A percentile compares a stretch with the other conserved stretches of the same genome.
Evolutionary conservation across 1,140 invertebrate species (phyloP).

Genomic region (Leucophenga varia): DNA sequence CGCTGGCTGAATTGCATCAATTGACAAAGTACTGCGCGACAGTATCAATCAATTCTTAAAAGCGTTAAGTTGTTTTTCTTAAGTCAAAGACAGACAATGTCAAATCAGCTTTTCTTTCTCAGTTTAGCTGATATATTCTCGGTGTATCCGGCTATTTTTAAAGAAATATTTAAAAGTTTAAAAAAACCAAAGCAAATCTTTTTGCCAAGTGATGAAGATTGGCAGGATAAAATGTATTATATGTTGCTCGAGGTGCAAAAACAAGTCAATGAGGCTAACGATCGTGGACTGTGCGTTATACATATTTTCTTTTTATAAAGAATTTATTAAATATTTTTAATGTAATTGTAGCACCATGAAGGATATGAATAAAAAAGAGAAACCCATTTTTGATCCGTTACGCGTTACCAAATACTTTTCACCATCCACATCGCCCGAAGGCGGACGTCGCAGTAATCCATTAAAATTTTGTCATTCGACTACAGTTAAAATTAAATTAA

Average conservation of each 20-base stretch:
- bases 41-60: too few relatives aligned
- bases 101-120: conserved; percentile 50
- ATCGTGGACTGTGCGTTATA: conserved; percentile 21
- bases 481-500: conserved; percentile 26
- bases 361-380: conserved; percentile 41
- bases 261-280: conserved; percentile 40
- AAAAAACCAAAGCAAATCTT: conserved; percentile 53
- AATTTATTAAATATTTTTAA: background rate
- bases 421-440: conserved; percentile 29
- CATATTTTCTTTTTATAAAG: background rate
- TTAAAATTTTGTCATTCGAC: conserved; percentile 35
- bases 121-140: conserved; percentile 55
- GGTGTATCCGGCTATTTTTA: conserved; percentile 52
- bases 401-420: conserved; percentile 34
- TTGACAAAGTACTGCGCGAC: too few relatives aligned
- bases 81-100: conserved; percentile 22
- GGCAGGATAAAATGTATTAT: conserved; percentile 73
- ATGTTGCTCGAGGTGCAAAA: conserved; percentile 69
- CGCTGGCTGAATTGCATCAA: too few relatives aligned
- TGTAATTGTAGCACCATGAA: conserved; percentile 19
- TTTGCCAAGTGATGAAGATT: conserved; percentile 72
- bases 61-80: too few relatives aligned
- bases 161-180: conserved; percentile 35
- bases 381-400: conserved; percentile 37
- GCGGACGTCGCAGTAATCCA: conserved; percentile 17